Conservation (phyloP, 2,113 vertebrate genomes). For the Ictalurus punctatus region DNA sequence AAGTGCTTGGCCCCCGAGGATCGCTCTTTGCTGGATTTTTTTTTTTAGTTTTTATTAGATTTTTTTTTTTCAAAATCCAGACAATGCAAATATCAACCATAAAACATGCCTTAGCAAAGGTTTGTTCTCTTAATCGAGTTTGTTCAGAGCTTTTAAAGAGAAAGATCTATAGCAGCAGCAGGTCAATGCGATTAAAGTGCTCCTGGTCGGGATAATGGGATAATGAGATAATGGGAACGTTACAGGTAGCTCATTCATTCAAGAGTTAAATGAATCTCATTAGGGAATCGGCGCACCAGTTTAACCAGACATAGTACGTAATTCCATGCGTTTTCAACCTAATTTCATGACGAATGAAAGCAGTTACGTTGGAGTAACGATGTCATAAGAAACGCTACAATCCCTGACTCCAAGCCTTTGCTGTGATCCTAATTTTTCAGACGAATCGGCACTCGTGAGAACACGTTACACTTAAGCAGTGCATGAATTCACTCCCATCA, state of each 20-base stretch:
- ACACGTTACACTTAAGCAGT: not conserved
- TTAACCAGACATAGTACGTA: no score
- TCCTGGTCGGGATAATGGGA: conserved; percentile 11
- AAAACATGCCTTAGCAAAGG: not conserved
- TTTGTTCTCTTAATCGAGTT: conserved; percentile 22
- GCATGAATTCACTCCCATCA: not conserved
- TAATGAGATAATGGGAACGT: conserved; percentile 32
- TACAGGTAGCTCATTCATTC: conserved; percentile 20
- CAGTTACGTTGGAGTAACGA: not conserved
- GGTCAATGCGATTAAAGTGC: conserved; percentile 50
- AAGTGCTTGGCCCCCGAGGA: not conserved
- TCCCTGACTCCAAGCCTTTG: not conserved
- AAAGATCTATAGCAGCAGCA: conserved; percentile 29
- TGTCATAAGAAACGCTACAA: not conserved
- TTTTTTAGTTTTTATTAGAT: not conserved
- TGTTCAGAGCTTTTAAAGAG: conserved; percentile 25
- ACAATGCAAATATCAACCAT: not conserved
- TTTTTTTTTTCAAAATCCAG: not conserved
- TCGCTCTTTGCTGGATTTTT: not conserved
- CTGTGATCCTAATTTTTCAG: not conserved
- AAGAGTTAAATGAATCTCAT: conserved; percentile 17
- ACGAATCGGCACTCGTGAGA: not conserved
- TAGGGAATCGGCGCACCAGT: not conserved
- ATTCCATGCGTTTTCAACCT: not conserved
- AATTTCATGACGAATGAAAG: not conserved